Evolutionary conservation across 2,113 vertebrate genomes (phyloP).

Genomic region (Atlantisia rogersi): DNA sequence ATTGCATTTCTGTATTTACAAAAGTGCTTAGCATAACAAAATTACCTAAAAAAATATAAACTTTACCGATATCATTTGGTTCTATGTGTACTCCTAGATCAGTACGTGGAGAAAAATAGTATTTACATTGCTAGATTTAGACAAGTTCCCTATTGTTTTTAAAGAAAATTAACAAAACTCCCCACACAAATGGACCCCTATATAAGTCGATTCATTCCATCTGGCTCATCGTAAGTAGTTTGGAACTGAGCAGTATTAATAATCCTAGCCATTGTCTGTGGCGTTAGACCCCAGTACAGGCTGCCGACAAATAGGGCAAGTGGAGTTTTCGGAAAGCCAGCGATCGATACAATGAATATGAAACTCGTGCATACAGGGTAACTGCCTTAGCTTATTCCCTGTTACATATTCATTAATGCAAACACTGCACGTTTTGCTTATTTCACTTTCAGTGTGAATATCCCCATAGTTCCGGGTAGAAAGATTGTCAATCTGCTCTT

Average conservation of each 20-base stretch:
- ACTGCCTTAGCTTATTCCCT: conserved; percentile 92
- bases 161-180: conserved; percentile 71
- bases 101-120: conserved; percentile 71
- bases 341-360: conserved; percentile 97
- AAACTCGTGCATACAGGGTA: conserved; percentile 93
- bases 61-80: conserved; percentile 74
- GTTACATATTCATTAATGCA: conserved; percentile 94
- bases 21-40: conserved; percentile 80
- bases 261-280: conserved; percentile 36
- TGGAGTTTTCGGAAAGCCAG: conserved; percentile 97
- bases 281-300: conserved; percentile 77
- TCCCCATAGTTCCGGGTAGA: conserved; percentile 91
- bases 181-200: conserved; percentile 28
- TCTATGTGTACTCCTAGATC: conserved; percentile 72
- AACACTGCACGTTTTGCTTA: conserved; percentile 89
- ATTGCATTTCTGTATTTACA: conserved; percentile 73
- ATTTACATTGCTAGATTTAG: conserved; percentile 68
- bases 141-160: conserved; percentile 53
- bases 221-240: conserved; percentile 42
- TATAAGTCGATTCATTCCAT: conserved; percentile 7
- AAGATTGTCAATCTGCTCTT: conserved; percentile 98
- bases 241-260: conserved; percentile 2
- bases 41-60: conserved; percentile 78
- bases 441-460: conserved; percentile 82
- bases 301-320: conserved; percentile 93